phyloP scores from a whole-genome alignment of 2,113 vertebrate species.

The Alexandromys fortis region DNA sequence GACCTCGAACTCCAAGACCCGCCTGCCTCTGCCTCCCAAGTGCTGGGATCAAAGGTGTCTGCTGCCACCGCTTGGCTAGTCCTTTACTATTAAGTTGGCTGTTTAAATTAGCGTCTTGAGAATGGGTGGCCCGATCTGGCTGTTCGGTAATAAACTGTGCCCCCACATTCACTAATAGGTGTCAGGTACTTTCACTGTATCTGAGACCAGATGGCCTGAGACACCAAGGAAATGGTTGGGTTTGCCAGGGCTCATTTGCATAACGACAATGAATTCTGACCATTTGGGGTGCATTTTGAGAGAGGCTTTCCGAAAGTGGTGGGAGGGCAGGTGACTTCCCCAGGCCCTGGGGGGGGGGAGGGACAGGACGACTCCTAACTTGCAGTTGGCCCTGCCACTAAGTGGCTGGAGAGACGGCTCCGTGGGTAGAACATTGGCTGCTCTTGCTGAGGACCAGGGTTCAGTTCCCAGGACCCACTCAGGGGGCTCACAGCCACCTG shows the following conservation, averaged over 20 bases:
- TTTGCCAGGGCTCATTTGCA: background rate
- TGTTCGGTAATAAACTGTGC: too few species aligned
- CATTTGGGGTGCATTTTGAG: background rate
- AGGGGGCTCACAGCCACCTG: background rate
- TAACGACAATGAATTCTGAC: background rate
- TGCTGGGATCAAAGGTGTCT: background rate
- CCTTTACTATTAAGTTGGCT: background rate
- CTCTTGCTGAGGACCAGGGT: background rate
- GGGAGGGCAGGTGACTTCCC: background rate
- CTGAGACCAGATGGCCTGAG: background rate
- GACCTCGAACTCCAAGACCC: background rate
- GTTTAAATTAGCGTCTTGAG: background rate
- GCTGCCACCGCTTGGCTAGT: accelerated
- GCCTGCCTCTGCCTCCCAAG: background rate
- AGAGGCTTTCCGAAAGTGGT: background rate
- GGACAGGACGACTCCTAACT: background rate
- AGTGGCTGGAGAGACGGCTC: background rate
- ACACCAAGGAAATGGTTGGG: background rate
- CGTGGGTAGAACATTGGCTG: background rate
- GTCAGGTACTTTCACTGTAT: background rate
- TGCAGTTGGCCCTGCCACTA: background rate
- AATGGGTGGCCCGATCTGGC: background rate
- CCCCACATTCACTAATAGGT: too few species aligned
- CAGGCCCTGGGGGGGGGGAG: background rate
- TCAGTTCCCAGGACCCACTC: background rate